Evolutionary conservation across 92 coral and sea anemone genomes (phyloP), one percentile per base, ranked within the genome.

Genomic region (Desmophyllum pertusum): DNA sequence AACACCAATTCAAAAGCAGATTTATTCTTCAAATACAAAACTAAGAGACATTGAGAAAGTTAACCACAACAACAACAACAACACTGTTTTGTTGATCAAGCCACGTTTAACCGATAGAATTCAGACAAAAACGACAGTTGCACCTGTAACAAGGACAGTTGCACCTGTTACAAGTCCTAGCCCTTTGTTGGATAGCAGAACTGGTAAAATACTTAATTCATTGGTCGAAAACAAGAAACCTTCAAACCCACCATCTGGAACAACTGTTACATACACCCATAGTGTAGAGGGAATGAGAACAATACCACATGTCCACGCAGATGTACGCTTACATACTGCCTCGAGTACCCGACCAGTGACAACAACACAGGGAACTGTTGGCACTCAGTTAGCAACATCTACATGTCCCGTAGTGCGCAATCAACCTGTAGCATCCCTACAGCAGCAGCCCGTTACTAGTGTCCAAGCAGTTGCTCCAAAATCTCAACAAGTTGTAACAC

Each of bases 281-380:
- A 69, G 65, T 15, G 35, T 13, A 19, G 77, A 80, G 29, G 66
- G 46, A 0, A 1, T 27, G 17, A 50, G 63, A 37, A 68, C 51
- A 80, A 33, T 67, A 31, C 59, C 76, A 50, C 33, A 66, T n/a
- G 53, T 33, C 21, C 84, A 67, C 76, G 76, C 76, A 13, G 64
- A 37, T 10, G 38, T 11, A 19, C 62, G 15, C 27, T 67, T 76
- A 37, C 39, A 9, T 82, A 5, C 46, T 77, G 37, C 76, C 39
- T 19, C 70, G 38, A 37, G 27, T 10, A 78, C 52, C 50, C 66
- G 76, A 71, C 79, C 83, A 67, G 86, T 78, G 43, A 38, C 76
- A 66, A 81, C 73, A 86, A 73, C 81, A 23, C 87, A 70, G 33
- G 83, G 89, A 71, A 52, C 67, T 27, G 35, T 69, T 42, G 45